Evolutionary conservation across 2,888 invertebrate species (phyloP).

Genomic region (Ferdinandea cuprea): DNA sequence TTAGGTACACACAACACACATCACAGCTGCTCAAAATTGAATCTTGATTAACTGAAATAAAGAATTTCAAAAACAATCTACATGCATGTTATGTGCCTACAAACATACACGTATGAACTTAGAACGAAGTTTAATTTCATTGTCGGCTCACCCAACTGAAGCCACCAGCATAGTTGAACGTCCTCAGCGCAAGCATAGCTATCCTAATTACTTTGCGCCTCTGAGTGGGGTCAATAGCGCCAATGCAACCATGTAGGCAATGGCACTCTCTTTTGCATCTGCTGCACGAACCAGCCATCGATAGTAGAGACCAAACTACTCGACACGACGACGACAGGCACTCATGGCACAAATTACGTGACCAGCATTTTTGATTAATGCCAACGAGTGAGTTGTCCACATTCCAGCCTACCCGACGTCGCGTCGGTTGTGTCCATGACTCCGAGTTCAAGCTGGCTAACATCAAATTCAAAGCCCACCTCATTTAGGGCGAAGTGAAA

Average conservation of each 20-base stretch:
- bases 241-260: not conserved
- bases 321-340: conserved; percentile 4
- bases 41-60: too few relatives aligned
- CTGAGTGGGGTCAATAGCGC: too few relatives aligned
- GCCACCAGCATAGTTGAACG: not conserved
- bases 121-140: too few relatives aligned
- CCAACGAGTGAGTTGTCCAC: not conserved
- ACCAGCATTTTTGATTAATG: conserved; percentile 29
- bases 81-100: too few relatives aligned
- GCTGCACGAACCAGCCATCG: not conserved
- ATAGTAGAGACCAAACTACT: not conserved
- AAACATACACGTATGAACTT: too few relatives aligned
- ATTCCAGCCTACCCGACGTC: not conserved
- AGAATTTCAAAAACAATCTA: too few relatives aligned
- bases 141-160: too few relatives aligned
- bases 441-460: not conserved
- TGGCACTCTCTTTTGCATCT: conserved; percentile 1
- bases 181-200: too few relatives aligned
- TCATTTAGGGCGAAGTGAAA: conserved; percentile 18
- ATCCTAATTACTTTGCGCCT: too few relatives aligned
- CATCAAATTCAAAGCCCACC: not conserved
- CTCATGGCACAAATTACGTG: conserved; percentile 58
- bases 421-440: not conserved
- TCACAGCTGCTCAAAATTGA: too few relatives aligned
- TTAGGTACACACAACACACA: too few relatives aligned